A percentile compares a stretch with the other conserved stretches of the same genome.
phyloP scores from a whole-genome alignment of 1,140 invertebrate genomes.

The Babylonia areolata region DNA sequence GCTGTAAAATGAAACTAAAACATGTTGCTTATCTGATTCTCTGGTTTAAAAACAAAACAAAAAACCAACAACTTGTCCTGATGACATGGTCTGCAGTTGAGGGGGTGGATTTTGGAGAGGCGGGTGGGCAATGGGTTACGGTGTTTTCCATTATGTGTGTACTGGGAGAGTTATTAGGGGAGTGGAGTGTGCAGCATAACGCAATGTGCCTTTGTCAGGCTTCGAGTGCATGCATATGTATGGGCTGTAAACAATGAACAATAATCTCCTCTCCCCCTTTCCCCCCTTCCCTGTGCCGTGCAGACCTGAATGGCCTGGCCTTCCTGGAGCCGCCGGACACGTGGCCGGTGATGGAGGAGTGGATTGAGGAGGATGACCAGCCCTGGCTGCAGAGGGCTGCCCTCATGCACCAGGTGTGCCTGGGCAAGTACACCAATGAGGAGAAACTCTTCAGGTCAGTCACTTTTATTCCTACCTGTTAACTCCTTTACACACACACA shows the following conservation, averaged over 20 bases:
- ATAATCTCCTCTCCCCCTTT: background rate
- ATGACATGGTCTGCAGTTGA: too few relatives aligned
- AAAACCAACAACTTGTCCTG: too few relatives aligned
- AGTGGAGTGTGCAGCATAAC: background rate
- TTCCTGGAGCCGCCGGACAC: background rate
- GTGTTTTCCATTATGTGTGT: background rate
- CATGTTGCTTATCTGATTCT: too few relatives aligned
- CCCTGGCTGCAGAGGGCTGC: background rate
- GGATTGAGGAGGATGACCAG: background rate
- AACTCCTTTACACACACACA: background rate
- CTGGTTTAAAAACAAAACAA: too few relatives aligned
- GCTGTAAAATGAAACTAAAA: too few relatives aligned
- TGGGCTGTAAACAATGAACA: too few relatives aligned
- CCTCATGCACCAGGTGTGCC: background rate
- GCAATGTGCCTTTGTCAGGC: background rate
- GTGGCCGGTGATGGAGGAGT: background rate
- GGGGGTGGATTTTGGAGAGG: background rate
- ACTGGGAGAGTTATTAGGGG: background rate
- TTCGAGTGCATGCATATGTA: too few relatives aligned
- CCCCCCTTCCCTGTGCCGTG: background rate
- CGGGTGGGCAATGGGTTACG: background rate
- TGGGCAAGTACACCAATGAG: background rate
- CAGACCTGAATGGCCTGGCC: background rate
- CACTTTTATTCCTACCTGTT: background rate
- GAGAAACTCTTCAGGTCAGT: background rate